phyloP scores from a whole-genome alignment of 2,113 vertebrate species.

The Fregata magnificens region DNA sequence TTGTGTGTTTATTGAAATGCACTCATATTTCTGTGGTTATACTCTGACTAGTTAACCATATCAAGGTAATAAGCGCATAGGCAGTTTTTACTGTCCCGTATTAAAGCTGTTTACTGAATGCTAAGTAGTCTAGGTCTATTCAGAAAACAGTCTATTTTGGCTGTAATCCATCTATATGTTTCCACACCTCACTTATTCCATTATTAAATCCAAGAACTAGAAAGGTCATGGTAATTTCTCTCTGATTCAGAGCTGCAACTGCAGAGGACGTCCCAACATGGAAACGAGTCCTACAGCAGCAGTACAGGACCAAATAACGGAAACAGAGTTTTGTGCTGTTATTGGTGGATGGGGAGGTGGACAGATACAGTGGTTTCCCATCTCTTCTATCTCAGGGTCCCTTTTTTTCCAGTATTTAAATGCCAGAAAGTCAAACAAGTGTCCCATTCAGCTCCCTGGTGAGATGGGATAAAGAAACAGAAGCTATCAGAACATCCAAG shows the following conservation, averaged over 20 bases:
- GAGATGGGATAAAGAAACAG: constrained; percentile 40
- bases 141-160: constrained; percentile 24
- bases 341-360: background rate
- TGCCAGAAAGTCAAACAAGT: constrained; percentile 25
- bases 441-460: constrained; percentile 34
- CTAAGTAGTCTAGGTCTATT: constrained; percentile 12
- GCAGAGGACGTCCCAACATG: background rate
- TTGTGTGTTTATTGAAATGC: constrained; percentile 31
- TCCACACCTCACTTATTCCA: constrained; percentile 30
- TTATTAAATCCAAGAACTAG: constrained; percentile 22
- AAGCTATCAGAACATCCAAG: constrained; percentile 34
- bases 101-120: constrained; percentile 51
- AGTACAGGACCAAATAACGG: background rate
- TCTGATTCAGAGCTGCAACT: background rate
- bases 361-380: background rate
- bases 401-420: background rate
- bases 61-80: constrained; percentile 35
- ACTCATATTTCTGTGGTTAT: constrained; percentile 38
- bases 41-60: constrained; percentile 49
- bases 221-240: constrained; percentile 15
- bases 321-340: background rate
- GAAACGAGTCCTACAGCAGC: background rate
- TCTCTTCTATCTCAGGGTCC: background rate
- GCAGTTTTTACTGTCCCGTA: constrained; percentile 13
- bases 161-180: constrained; percentile 1